These are phyloP conservation scores for Anthopleura xanthogrammica DNA, from an alignment of 92 coral and sea anemone genomes.

Conservation along the genomic window DNA sequence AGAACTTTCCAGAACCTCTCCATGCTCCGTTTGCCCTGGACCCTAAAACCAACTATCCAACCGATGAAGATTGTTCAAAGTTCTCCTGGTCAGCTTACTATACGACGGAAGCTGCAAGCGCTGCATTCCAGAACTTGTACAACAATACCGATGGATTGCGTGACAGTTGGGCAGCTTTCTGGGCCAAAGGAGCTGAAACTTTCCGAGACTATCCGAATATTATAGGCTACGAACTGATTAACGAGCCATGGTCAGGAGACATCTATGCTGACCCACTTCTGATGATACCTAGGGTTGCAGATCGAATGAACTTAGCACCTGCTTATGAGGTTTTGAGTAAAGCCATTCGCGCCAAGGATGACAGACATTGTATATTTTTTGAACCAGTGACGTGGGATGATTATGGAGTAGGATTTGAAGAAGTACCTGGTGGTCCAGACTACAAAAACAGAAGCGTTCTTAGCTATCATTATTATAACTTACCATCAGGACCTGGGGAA, in stretches of 20 bases:
- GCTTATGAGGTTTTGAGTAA: constrained; percentile 83
- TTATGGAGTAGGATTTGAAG: constrained; percentile 85
- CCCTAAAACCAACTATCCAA: constrained; percentile 82
- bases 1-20: constrained; percentile 81
- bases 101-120: constrained; percentile 83
- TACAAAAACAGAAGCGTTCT: constrained; percentile 87
- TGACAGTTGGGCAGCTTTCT: constrained; percentile 90
- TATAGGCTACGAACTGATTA: constrained; percentile 91
- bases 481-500: constrained; percentile 57
- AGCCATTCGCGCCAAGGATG: constrained; percentile 83
- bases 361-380: constrained; percentile 83
- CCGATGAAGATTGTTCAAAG: constrained; percentile 80
- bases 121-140: constrained; percentile 90
- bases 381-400: constrained; percentile 98
- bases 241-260: constrained; percentile 97
- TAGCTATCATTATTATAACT: constrained; percentile 85
- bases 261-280: constrained; percentile 81
- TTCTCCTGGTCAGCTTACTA: constrained; percentile 84
- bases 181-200: constrained; percentile 84
- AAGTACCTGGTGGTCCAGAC: constrained; percentile 84
- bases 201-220: constrained; percentile 76
- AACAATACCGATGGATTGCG: constrained; percentile 83
- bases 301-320: constrained; percentile 78
- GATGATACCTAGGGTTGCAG: constrained; percentile 81
- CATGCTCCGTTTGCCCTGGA: constrained; percentile 78